Percentiles rank a stretch among this genome's conserved stretches.
phyloP scores from a whole-genome alignment of 1,140 invertebrate genomes.

The Drosophila obscura region DNA sequence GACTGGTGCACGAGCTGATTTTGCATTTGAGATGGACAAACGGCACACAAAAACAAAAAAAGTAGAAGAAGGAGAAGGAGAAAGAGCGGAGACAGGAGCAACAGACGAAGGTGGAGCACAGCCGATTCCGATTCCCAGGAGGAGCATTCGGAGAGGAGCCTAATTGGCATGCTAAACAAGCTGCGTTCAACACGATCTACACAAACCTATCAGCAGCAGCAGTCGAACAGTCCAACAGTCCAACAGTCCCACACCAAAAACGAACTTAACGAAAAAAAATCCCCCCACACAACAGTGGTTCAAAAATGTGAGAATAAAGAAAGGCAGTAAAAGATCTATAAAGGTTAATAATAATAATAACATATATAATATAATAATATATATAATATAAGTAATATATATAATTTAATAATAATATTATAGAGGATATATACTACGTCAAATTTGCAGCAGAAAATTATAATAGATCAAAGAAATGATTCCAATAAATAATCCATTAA shows the following conservation, averaged over 20 bases:
- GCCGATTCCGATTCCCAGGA: slow-evolving; percentile 57
- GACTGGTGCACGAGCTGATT: slow-evolving; percentile 71
- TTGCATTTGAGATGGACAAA: slow-evolving; percentile 71
- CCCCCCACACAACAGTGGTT: slow-evolving; percentile 27
- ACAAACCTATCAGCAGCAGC: slow-evolving; percentile 64
- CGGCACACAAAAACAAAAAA: not conserved
- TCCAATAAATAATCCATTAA: no score
- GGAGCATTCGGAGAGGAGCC: slow-evolving; percentile 52
- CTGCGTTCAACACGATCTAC: slow-evolving; percentile 82
- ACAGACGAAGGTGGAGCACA: slow-evolving; percentile 8
- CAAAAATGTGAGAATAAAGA: no score
- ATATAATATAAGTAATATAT: no score
- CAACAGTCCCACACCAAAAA: slow-evolving; percentile 15
- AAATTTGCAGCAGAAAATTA: no score
- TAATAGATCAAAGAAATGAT: no score
- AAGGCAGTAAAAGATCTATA: no score
- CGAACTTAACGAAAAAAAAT: slow-evolving; percentile 9
- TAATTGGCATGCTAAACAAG: slow-evolving; percentile 83
- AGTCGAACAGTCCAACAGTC: slow-evolving; percentile 26
- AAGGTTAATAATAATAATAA: no score
- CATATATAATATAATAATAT: no score
- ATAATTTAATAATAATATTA: no score
- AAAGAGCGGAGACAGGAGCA: not conserved
- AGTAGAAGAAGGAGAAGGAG: slow-evolving; percentile 10
- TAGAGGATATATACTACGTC: no score